phyloP scores from a whole-genome alignment of 1,140 invertebrate species.

The Eubasilissa regina region DNA sequence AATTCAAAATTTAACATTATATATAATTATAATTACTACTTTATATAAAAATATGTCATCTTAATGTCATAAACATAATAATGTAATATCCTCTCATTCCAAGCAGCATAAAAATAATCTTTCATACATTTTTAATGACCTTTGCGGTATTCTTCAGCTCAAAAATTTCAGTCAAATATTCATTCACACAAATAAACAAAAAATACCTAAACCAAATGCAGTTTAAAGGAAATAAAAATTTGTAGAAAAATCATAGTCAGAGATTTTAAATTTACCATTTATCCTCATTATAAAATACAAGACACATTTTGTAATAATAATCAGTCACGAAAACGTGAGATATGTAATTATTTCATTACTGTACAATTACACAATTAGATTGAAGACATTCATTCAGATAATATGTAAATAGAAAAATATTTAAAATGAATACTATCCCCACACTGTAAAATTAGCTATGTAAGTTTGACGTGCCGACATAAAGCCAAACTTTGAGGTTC shows the following conservation, averaged over 20 bases:
- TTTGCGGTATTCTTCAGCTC: too few species aligned
- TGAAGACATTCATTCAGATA: not conserved
- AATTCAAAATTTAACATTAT: too few species aligned
- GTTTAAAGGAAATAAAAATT: not conserved
- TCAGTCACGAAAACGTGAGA: not conserved
- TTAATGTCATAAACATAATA: too few species aligned
- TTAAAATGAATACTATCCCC: conserved; percentile 28
- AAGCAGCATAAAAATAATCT: too few species aligned
- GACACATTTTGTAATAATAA: not conserved
- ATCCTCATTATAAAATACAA: not conserved
- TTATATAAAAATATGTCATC: too few species aligned
- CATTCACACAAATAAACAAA: too few species aligned
- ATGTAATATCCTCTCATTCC: too few species aligned
- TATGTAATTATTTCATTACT: not conserved
- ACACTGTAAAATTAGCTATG: conserved; percentile 57
- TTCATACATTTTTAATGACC: too few species aligned
- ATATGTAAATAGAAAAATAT: not conserved
- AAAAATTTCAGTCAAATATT: too few species aligned
- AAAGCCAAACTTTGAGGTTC: conserved; percentile 43
- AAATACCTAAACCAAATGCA: too few species aligned
- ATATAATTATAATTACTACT: too few species aligned
- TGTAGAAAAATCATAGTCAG: not conserved
- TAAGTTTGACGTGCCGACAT: conserved; percentile 46
- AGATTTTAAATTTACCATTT: too few species aligned
- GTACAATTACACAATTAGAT: not conserved